phyloP scores from a whole-genome alignment of 2,113 vertebrate genomes.

The Lipotes vexillifer region DNA sequence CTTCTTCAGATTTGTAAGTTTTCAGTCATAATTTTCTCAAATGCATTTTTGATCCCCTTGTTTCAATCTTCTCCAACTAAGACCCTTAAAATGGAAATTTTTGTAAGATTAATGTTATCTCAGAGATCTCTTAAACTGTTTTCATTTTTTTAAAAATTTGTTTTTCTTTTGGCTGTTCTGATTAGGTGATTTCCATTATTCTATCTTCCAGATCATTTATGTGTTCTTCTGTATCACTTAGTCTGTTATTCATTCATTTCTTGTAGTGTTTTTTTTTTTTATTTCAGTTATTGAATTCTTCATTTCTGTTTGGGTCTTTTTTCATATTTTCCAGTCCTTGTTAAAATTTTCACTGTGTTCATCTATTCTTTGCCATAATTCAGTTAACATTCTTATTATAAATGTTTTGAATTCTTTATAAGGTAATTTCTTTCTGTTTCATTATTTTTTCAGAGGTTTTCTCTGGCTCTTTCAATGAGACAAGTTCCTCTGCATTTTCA shows the following conservation, averaged over 20 bases:
- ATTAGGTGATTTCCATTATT: neutral
- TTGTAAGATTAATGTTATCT: neutral
- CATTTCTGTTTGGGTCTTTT: neutral
- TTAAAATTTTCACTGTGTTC: neutral
- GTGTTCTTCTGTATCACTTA: neutral
- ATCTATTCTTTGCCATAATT: neutral
- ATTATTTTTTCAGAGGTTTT: neutral
- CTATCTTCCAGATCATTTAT: neutral
- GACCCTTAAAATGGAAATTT: neutral
- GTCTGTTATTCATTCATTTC: neutral
- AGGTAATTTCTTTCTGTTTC: neutral
- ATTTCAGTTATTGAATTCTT: neutral
- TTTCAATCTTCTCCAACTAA: neutral
- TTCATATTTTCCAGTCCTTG: neutral
- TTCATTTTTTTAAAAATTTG: neutral
- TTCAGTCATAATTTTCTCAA: neutral
- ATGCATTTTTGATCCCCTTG: neutral
- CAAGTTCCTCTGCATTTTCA: neutral
- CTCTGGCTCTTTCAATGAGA: neutral
- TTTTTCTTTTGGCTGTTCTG: neutral
- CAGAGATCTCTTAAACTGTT: neutral
- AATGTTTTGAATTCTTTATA: neutral
- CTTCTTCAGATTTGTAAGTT: neutral
- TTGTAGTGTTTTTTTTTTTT: neutral
- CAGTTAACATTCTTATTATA: neutral